Percentiles rank a stretch among this genome's conserved stretches.
phyloP scores from a whole-genome alignment of 1,140 invertebrate species.

The Drosophila sucinea region DNA sequence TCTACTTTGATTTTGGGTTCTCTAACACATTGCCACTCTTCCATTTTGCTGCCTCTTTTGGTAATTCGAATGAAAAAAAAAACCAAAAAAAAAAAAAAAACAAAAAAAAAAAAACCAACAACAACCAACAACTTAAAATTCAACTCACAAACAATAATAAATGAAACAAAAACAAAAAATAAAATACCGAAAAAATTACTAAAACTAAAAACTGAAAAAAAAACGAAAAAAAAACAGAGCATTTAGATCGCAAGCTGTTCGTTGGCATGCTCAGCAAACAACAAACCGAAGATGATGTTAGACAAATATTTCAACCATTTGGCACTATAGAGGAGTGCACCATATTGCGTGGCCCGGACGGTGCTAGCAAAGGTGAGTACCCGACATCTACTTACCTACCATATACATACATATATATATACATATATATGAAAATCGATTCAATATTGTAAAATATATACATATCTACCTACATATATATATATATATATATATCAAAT shows the following conservation, averaged over 20 bases:
- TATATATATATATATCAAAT: neutral
- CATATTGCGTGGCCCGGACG: conserved; percentile 98
- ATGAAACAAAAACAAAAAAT: conserved; percentile 25
- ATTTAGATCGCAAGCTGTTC: conserved; percentile 98
- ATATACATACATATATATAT: conserved; percentile 12
- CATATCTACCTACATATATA: conserved; percentile 34
- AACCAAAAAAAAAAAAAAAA: conserved; percentile 13
- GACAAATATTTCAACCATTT: conserved; percentile 97
- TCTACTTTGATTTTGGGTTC: conserved; percentile 19
- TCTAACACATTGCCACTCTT: conserved; percentile 70
- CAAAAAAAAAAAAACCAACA: conserved; percentile 21
- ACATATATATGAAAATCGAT: neutral
- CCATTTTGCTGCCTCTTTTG: conserved; percentile 80
- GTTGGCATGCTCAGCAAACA: conserved; percentile 99
- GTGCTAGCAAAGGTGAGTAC: conserved; percentile 96
- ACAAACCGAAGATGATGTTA: conserved; percentile 99
- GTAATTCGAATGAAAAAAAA: conserved; percentile 39
- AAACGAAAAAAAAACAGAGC: conserved; percentile 67
- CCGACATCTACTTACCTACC: neutral
- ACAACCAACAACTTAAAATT: conserved; percentile 1
- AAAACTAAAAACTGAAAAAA: conserved; percentile 18
- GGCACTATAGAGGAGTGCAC: conserved; percentile 99
- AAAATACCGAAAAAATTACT: conserved; percentile 28
- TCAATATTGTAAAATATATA: conserved; percentile 25
- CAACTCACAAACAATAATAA: conserved; percentile 17